Conservation (phyloP, 2,888 invertebrate genomes). For the Magallana nippona region DNA sequence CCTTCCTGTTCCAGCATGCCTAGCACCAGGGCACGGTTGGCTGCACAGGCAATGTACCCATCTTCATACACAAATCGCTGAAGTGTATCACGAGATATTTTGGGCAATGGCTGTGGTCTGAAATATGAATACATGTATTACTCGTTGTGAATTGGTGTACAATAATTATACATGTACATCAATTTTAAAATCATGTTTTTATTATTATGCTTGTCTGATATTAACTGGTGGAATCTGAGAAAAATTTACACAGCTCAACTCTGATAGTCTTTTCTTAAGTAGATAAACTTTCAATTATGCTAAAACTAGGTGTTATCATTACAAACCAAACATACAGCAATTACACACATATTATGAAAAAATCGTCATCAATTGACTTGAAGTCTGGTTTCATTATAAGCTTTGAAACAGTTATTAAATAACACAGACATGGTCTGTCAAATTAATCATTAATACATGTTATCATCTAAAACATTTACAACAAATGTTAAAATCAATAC, state of each 20-base stretch:
- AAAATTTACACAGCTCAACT: too few species aligned
- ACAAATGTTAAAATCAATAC: too few species aligned
- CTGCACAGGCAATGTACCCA: constrained; percentile 72
- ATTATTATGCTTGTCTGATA: too few species aligned
- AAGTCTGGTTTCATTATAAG: not conserved
- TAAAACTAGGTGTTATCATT: not conserved
- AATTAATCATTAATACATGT: not conserved
- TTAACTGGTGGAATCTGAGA: too few species aligned
- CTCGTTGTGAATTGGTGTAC: not conserved
- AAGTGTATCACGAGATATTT: constrained; percentile 60
- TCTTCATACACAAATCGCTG: constrained; percentile 77
- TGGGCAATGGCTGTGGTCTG: constrained; percentile 63
- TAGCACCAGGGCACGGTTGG: constrained; percentile 74
- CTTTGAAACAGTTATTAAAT: not conserved
- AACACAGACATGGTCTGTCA: not conserved
- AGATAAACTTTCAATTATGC: not conserved
- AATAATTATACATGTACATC: too few species aligned
- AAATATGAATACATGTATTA: constrained; percentile 39
- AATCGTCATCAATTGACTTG: too few species aligned
- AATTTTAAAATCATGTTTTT: too few species aligned
- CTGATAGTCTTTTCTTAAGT: not conserved
- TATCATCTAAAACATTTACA: not conserved
- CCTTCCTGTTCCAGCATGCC: constrained; percentile 74
- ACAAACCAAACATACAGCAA: too few species aligned
- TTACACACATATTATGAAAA: not conserved